phyloP scores from a whole-genome alignment of 2,797 vertebrate genomes.

The Gallinago nigripennis region DNA sequence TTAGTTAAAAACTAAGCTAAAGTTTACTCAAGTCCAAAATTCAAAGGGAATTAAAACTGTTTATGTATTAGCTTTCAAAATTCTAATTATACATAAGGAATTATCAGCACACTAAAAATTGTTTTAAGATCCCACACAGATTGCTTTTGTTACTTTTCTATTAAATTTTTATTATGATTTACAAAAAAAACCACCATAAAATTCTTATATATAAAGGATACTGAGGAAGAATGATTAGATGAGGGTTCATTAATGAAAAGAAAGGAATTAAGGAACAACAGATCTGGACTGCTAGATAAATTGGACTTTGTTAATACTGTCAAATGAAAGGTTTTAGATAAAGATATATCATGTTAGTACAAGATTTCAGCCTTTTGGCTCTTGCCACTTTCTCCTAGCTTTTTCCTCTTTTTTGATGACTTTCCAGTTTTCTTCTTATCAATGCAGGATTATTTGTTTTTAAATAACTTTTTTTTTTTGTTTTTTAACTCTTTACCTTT shows the following conservation, averaged over 20 bases:
- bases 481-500: not conserved
- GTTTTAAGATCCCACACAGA: not conserved
- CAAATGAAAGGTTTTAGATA: not conserved
- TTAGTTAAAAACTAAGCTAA: not conserved
- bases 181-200: not conserved
- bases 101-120: not conserved
- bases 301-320: not conserved
- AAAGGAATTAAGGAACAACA: not conserved
- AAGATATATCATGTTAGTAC: not conserved
- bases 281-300: not conserved
- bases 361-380: not conserved
- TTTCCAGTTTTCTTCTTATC: not conserved
- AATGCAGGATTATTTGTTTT: not conserved
- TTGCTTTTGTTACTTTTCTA: not conserved
- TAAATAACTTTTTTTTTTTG: not conserved
- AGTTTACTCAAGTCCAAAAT: not conserved
- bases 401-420: not conserved
- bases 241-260: not conserved
- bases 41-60: not conserved
- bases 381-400: not conserved
- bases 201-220: not conserved
- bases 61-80: not conserved
- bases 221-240: not conserved
- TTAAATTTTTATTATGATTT: not conserved
- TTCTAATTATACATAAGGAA: not conserved